Conservation (phyloP, 2,888 invertebrate genomes). For the Eumacrocentrus americanus region DNA sequence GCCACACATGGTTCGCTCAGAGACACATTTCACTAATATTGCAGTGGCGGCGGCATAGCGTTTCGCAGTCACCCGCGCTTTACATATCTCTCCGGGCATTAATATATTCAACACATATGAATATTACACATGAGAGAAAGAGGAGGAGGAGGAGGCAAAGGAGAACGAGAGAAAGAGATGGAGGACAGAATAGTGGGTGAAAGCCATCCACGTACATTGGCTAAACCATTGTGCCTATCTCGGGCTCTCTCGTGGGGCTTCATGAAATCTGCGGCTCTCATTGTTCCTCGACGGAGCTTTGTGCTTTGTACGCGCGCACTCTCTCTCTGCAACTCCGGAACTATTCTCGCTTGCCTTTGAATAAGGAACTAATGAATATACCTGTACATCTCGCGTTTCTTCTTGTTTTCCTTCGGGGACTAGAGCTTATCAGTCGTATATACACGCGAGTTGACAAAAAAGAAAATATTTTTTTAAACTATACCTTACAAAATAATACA, state of each 20-base stretch:
- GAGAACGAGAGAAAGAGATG: conserved; percentile 28
- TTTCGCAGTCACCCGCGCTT: conserved; percentile 46
- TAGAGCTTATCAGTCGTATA: not conserved
- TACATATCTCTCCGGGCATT: conserved; percentile 56
- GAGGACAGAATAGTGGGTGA: conserved; percentile 24
- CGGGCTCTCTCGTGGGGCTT: conserved; percentile 46
- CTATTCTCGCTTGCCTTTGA: conserved; percentile 58
- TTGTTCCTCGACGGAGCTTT: conserved; percentile 58
- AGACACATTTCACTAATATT: conserved; percentile 61
- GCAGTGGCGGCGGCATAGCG: conserved; percentile 36
- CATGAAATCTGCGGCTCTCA: conserved; percentile 59
- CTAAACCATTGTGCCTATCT: conserved; percentile 60
- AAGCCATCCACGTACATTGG: conserved; percentile 46
- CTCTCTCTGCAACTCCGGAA: conserved; percentile 53
- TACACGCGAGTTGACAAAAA: not conserved
- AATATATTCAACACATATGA: conserved; percentile 61
- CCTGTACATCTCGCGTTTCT: conserved; percentile 33
- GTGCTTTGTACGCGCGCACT: conserved; percentile 54
- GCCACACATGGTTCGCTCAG: conserved; percentile 56
- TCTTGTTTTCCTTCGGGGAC: not conserved
- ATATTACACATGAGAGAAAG: conserved; percentile 51
- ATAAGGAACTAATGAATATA: conserved; percentile 61
- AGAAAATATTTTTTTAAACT: not conserved
- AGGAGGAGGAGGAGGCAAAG: conserved; percentile 36
- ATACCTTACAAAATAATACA: too few relatives aligned